These are phyloP conservation scores for Hystrix cristata DNA, from an alignment of 2,113 vertebrate species.

Conservation along the genomic window DNA sequence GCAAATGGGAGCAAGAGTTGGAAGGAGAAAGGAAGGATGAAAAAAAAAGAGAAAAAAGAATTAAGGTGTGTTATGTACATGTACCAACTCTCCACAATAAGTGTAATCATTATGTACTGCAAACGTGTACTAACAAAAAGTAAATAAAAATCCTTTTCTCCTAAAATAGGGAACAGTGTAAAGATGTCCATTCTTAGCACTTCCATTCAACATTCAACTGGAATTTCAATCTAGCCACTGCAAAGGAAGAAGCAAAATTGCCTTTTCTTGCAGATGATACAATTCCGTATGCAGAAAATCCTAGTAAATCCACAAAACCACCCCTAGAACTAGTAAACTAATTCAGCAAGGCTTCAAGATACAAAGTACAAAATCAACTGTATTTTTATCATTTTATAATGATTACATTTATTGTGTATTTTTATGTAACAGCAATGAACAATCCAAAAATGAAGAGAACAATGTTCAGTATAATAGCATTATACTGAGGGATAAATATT, in stretches of 20 bases:
- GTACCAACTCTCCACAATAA: neutral
- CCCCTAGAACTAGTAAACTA: neutral
- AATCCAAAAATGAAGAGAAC: neutral
- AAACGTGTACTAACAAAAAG: neutral
- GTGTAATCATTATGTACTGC: neutral
- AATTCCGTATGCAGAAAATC: neutral
- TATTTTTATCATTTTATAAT: neutral
- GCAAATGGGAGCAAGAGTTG: neutral
- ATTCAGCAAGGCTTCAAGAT: constrained; percentile 12
- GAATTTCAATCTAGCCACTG: neutral
- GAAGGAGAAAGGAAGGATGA: neutral
- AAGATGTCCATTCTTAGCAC: neutral
- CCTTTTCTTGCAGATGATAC: neutral
- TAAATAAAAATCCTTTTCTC: neutral
- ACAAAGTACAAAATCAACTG: constrained; percentile 18
- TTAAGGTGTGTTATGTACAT: neutral
- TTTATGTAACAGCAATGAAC: neutral
- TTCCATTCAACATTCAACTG: constrained; percentile 29
- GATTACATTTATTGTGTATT: too few relatives aligned
- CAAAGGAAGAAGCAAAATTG: neutral
- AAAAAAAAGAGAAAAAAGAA: neutral
- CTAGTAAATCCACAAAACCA: neutral
- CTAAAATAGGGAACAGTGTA: neutral
- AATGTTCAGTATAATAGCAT: neutral
- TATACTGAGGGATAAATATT: neutral